Evolutionary conservation across 2,797 vertebrate species (phyloP).

Genomic region (Calcarius lapponicus): DNA sequence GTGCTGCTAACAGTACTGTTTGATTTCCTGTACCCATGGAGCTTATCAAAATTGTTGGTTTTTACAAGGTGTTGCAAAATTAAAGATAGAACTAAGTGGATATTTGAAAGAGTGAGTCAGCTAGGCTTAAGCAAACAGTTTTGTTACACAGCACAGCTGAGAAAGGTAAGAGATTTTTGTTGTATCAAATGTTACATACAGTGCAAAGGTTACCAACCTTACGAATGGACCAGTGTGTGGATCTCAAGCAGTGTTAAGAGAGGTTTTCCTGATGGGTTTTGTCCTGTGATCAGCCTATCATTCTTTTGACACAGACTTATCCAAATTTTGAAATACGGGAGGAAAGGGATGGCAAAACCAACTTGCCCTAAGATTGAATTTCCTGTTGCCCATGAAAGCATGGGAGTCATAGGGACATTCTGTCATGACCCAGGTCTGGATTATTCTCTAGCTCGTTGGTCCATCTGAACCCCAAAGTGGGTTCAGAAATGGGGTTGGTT

Average conservation of each 20-base stretch:
- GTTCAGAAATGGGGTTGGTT: neutral
- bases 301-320: neutral
- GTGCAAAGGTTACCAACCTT: neutral
- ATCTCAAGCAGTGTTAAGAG: neutral
- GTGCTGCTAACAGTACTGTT: constrained; percentile 12
- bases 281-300: neutral
- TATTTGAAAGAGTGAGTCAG: constrained; percentile 20
- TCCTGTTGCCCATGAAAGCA: accelerated
- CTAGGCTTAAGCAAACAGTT: constrained; percentile 4
- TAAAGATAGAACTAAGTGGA: neutral
- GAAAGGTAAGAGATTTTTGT: neutral
- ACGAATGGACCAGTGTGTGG: accelerated
- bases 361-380: neutral
- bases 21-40: constrained; percentile 29
- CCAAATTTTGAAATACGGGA: neutral
- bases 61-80: constrained; percentile 16
- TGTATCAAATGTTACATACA: neutral
- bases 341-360: neutral
- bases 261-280: neutral
- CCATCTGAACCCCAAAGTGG: neutral
- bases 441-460: neutral
- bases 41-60: constrained; percentile 8
- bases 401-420: neutral
- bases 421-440: neutral
- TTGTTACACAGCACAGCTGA: neutral